These are phyloP conservation scores for Bambusicola thoracicus DNA, from an alignment of 2,113 vertebrate genomes.

Conservation along the genomic window DNA sequence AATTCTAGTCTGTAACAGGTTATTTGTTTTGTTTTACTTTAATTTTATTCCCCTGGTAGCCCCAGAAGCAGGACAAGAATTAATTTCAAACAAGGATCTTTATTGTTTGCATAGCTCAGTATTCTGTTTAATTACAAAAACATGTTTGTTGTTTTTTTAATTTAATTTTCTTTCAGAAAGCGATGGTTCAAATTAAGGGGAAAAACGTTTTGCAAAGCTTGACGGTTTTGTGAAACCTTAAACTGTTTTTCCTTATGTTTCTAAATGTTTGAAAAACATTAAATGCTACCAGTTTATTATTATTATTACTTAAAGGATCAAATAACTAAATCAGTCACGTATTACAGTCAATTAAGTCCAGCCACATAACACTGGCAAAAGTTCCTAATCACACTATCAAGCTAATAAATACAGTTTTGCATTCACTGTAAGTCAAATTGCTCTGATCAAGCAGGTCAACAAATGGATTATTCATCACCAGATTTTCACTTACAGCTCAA, in stretches of 20 bases:
- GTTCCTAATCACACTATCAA: neutral
- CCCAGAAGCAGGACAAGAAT: constrained; percentile 60
- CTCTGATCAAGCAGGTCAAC: neutral
- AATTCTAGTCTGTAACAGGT: constrained; percentile 51
- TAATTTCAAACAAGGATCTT: constrained; percentile 62
- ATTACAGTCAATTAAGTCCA: neutral
- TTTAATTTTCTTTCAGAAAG: constrained; percentile 61
- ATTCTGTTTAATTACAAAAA: constrained; percentile 62
- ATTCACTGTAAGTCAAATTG: neutral
- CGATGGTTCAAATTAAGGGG: constrained; percentile 58
- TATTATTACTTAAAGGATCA: neutral
- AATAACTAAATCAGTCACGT: neutral
- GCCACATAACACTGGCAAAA: neutral
- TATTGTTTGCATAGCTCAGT: constrained; percentile 61
- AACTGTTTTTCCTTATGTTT: constrained; percentile 35
- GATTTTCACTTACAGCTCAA: neutral
- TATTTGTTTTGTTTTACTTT: constrained; percentile 60
- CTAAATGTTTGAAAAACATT: neutral
- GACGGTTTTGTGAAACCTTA: constrained; percentile 54
- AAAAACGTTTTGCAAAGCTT: constrained; percentile 55
- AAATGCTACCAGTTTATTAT: neutral
- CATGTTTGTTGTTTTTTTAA: constrained; percentile 43
- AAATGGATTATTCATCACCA: neutral
- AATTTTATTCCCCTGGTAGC: constrained; percentile 62
- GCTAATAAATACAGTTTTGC: neutral